Percentiles rank a stretch among this genome's conserved stretches.
Conservation (phyloP, 2,113 vertebrate species). For the Cinclus cinclus region DNA sequence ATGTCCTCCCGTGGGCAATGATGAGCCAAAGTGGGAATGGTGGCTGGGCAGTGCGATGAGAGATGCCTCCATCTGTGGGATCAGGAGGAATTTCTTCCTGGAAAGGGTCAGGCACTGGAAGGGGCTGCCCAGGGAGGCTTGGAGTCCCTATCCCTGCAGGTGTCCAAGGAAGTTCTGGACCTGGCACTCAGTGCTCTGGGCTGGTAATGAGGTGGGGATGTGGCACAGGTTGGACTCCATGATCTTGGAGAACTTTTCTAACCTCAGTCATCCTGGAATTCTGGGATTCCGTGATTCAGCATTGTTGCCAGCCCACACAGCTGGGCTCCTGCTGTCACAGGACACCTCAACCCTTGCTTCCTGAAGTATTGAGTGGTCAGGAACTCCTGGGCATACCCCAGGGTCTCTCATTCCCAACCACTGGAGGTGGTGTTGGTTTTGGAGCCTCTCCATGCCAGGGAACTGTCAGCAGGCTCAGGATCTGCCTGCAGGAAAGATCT, state of each 20-base stretch:
- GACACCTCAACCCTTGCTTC: accelerated
- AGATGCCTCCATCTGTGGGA: background rate
- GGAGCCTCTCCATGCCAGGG: background rate
- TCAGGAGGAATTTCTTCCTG: background rate
- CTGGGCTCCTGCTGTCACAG: background rate
- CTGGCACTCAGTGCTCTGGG: background rate
- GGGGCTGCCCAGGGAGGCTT: background rate
- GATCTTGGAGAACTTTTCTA: accelerated
- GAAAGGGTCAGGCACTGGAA: background rate
- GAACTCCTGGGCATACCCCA: background rate
- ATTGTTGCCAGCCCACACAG: background rate
- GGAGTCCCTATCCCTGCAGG: background rate
- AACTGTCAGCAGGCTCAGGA: constrained; percentile 38
- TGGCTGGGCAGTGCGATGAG: accelerated
- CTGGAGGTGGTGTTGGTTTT: background rate
- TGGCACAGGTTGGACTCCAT: accelerated
- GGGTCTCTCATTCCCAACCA: background rate
- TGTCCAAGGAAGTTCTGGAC: background rate
- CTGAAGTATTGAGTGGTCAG: background rate
- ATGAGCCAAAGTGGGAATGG: background rate
- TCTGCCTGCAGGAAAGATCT: background rate
- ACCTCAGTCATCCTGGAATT: background rate
- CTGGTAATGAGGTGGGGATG: accelerated
- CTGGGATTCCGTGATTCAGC: background rate
- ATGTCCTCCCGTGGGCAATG: accelerated